Base-by-base conservation (phyloP, 2,113 vertebrate genomes). In the Indicator indicator region DNA sequence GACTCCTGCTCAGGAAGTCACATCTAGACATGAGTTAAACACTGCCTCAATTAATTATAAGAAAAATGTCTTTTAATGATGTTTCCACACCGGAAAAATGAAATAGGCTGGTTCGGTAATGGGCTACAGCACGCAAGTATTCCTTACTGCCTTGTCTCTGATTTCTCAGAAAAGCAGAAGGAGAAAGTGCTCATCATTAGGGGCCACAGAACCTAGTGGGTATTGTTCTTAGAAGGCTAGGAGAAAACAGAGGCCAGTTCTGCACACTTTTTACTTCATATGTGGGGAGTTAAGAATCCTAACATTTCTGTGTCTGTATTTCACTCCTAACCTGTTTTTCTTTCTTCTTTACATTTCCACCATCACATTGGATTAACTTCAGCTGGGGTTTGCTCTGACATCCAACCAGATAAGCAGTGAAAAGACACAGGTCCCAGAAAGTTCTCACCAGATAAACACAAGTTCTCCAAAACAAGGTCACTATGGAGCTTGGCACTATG, bases 1-100 rank as follows among this genome's bases (percentile, higher is more conserved):
- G 4, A 63, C 38, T 87, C 70, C 72, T 83, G 67, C 68, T 87
- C 52, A 91, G 68, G 84, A 89, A 94, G 40, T 52, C 40, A 81
- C 24, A 83, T 44, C 27, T 75, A 93, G 93, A 90, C 72, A 69
- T 32, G 24, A 81, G 38, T 48, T 81, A 94, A 94, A 95, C 24
- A 58, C 42, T 71, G 3, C 11, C 12, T 26, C 33, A 85, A 59
- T 54, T 72, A 92, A 1, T 27, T 65, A n/a, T 15, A 44, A 90
- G 52, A 75, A 78, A 89, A 93, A 88, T 62, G 16, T 2, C n/a
- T 69, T 93, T 91, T 71, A 95, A 6, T 48, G 9, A 48, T 54
- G 33, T 86, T 88, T 91, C 76, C 85, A 86, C 4, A 16, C 5
- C 0, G 0, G 42, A 63, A 18, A 36, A 88, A 74, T 56, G 27